Base-by-base conservation (phyloP, 1,140 invertebrate genomes). In the Drosophila nigrodunni region DNA sequence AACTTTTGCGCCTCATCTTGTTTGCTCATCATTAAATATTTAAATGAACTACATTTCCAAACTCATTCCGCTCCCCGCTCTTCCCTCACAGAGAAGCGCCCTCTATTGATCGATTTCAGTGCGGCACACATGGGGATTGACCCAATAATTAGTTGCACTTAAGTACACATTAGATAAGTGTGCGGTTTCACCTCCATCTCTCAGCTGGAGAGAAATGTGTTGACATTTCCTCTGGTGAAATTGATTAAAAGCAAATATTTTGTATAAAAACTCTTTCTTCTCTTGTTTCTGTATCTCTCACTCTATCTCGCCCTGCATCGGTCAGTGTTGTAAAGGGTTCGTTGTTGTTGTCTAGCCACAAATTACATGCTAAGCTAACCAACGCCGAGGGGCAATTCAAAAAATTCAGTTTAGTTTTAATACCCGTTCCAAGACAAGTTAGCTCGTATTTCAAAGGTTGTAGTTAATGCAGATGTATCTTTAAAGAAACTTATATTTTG, bases 131-230 rank as follows among this genome's bases (percentile, higher is more conserved):
- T 64, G 52, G 44, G 44, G 41, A 44, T 52, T 69, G 69, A 77
- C 62, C 69, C 61, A 77, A 67, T 77, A 77, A 77, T 77, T 73
- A 73, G 69, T 57, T 73, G 55, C 49, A 67, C 55, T 73, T 67
- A 67, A 57, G 61, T 55, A 77, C 74, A 73, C 74, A 77, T 77
- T 77, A 73, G 74, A 77, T 77, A 77, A 77, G 55, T 61, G 18
- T 60, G 39, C 30, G 71, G 41, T 58, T 65, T 30, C 57, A 67
- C 34, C 13, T 46, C 8, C 35, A 21, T 35, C 58, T 37, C 37
- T 37, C 3, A 43, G n/a, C 11, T 3, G 3, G 3, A 13, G 11
- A 21, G 30, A 11, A 50, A 50, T 52, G 25, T 71, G 60, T 72
- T 55, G 61, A 72, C 54, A 59, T 67, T 60, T 67, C 64, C 58